Conservation (phyloP, 2,888 invertebrate species). For the Enoplolaimus lenunculus region DNA sequence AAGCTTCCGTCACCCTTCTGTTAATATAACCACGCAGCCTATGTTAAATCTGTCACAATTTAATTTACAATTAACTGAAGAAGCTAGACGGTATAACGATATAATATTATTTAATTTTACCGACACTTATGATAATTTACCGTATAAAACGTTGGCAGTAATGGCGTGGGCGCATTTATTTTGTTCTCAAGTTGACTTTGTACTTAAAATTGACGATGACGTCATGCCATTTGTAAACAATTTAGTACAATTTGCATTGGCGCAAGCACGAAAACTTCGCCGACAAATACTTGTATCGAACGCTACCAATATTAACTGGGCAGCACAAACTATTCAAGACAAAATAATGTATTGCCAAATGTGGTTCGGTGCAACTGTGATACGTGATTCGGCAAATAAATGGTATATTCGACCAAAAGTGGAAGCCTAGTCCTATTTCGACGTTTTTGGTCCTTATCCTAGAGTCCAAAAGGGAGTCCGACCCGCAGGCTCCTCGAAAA, state of each 20-base stretch:
- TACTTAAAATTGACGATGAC: background rate
- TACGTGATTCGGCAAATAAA: background rate
- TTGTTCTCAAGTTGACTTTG: background rate
- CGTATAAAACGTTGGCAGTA: background rate
- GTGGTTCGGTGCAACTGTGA: background rate
- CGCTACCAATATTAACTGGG: background rate
- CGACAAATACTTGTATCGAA: background rate
- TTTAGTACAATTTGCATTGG: background rate
- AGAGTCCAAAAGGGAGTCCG: too few relatives aligned
- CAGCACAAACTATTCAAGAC: too few relatives aligned
- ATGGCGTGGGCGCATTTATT: background rate
- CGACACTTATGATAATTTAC: background rate
- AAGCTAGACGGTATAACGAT: background rate
- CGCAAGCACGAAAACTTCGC: background rate
- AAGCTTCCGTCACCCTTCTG: background rate
- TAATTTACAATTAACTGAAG: background rate
- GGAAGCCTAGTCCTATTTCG: too few relatives aligned
- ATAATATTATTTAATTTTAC: background rate
- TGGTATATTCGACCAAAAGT: too few relatives aligned
- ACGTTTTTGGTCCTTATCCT: too few relatives aligned
- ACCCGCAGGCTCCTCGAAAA: too few relatives aligned
- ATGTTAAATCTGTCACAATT: background rate
- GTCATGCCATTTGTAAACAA: background rate
- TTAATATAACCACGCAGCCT: too few relatives aligned
- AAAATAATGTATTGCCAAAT: background rate